Percentiles rank a stretch among this genome's conserved stretches.
phyloP scores from a whole-genome alignment of 2,797 vertebrate genomes.

The Sebastes nivosus region DNA sequence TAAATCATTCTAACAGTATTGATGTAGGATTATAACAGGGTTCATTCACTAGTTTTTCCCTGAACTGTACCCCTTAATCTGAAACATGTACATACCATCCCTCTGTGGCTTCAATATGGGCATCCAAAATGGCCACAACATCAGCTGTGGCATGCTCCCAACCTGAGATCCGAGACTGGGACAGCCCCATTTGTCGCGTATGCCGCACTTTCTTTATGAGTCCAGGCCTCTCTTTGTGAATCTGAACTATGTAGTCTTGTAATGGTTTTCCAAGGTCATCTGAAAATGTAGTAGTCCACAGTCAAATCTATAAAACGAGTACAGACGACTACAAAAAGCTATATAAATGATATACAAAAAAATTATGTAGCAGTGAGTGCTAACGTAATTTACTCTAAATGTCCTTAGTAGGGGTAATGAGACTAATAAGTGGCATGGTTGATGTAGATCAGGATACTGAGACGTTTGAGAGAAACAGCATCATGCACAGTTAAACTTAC shows the following conservation, averaged over 20 bases:
- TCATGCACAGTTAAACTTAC: constrained; percentile 42
- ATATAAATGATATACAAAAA: background rate
- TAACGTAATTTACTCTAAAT: background rate
- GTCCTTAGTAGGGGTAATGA: background rate
- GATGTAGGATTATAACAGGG: background rate
- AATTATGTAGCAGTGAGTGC: background rate
- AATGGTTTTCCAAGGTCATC: constrained; percentile 59
- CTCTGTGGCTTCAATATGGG: constrained; percentile 80
- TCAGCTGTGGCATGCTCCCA: constrained; percentile 76
- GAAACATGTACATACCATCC: constrained; percentile 54
- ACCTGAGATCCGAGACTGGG: constrained; percentile 75
- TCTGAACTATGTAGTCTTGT: constrained; percentile 48
- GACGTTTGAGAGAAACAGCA: background rate
- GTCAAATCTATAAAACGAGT: background rate
- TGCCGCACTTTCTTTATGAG: constrained; percentile 77
- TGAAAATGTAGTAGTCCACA: constrained; percentile 28
- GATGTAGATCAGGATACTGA: background rate
- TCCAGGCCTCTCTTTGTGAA: constrained; percentile 56
- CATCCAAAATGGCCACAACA: constrained; percentile 82
- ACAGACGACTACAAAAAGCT: background rate
- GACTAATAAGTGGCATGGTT: background rate
- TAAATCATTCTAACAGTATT: constrained; percentile 28
- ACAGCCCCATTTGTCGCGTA: constrained; percentile 70
- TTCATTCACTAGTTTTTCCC: background rate
- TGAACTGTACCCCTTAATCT: background rate